Evolutionary conservation across 2,797 vertebrate genomes (phyloP).

Genomic region (Dryobates pubescens): DNA sequence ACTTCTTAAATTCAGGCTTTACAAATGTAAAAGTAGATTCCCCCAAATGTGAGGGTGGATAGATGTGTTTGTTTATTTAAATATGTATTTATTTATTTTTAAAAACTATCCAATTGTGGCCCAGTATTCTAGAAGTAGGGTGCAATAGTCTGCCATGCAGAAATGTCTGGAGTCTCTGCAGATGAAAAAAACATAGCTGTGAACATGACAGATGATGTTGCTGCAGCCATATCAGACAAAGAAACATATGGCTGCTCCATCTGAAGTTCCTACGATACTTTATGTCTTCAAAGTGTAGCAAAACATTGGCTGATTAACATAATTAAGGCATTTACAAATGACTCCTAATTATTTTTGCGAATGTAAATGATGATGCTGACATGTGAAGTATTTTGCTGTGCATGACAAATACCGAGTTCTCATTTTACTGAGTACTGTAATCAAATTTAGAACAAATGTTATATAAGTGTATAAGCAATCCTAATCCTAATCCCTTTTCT

Average conservation of each 20-base stretch:
- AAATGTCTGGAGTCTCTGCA: background rate
- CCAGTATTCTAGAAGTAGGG: background rate
- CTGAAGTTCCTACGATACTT: conserved; percentile 18
- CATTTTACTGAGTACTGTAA: conserved; percentile 57
- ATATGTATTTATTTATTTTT: background rate
- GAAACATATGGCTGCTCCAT: conserved; percentile 4
- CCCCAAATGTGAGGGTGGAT: background rate
- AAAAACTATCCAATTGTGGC: background rate
- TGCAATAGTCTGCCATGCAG: background rate
- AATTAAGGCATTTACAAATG: conserved; percentile 45
- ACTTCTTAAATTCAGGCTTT: background rate
- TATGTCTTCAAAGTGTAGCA: conserved; percentile 14
- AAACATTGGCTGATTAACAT: conserved; percentile 40
- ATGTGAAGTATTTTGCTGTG: background rate
- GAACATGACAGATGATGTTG: conserved; percentile 32
- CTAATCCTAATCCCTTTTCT: conserved; percentile 61
- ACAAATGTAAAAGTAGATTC: background rate
- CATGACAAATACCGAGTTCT: conserved; percentile 18
- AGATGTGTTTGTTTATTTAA: accelerated
- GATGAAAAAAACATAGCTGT: background rate
- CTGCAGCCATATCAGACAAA: conserved; percentile 7
- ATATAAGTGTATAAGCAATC: conserved; percentile 53
- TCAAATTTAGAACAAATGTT: conserved; percentile 52
- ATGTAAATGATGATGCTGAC: background rate
- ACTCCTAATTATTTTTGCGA: conserved; percentile 41